Conservation (phyloP, 2,113 vertebrate genomes). For the Ictalurus furcatus region DNA sequence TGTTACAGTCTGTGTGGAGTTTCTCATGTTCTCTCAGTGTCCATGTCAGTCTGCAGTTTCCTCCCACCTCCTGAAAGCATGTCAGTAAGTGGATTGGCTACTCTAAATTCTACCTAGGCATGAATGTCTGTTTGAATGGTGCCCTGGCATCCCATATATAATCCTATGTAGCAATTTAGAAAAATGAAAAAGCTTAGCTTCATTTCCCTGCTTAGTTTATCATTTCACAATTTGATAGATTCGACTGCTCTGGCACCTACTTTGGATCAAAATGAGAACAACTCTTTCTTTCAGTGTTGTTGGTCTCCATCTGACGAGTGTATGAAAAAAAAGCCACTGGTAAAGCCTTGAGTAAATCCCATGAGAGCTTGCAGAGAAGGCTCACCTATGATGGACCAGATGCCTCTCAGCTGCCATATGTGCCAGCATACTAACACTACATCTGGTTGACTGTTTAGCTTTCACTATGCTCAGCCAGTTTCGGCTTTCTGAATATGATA, state of each 20-base stretch:
- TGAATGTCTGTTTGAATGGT: neutral
- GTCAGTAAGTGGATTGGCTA: neutral
- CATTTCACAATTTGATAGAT: conserved; percentile 6
- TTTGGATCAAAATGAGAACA: neutral
- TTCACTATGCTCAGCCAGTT: conserved; percentile 54
- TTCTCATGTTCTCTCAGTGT: neutral
- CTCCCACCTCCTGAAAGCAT: neutral
- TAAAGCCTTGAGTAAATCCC: conserved; percentile 54
- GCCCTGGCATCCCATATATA: neutral
- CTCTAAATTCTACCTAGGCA: neutral
- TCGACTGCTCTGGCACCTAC: neutral
- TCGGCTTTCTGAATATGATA: conserved; percentile 40
- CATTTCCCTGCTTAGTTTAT: neutral
- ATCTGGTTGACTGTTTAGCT: conserved; percentile 59
- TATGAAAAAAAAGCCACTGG: neutral
- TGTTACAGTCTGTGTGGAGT: neutral
- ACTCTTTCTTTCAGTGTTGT: neutral
- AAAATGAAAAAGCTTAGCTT: neutral
- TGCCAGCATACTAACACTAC: conserved; percentile 57
- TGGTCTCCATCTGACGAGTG: neutral
- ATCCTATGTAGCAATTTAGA: neutral
- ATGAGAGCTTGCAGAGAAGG: conserved; percentile 50
- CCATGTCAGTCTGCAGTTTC: neutral
- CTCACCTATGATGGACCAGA: conserved; percentile 64
- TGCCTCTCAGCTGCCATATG: conserved; percentile 62